Evolutionary conservation across 2,113 vertebrate species (phyloP).

Genomic region (Sarotherodon lohbergeri): DNA sequence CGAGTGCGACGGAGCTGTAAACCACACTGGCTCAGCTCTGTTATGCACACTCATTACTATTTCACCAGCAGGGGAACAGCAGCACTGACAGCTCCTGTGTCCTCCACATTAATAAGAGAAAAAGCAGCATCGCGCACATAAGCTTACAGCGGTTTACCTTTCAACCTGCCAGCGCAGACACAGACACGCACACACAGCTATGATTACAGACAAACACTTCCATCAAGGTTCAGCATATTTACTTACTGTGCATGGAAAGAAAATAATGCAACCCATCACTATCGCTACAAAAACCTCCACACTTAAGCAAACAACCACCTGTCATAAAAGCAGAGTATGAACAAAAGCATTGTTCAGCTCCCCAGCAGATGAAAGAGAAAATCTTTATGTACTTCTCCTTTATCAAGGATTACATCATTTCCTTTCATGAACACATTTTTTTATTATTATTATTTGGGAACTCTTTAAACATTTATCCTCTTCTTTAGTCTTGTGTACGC

Average conservation of each 20-base stretch:
- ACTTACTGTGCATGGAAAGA: not conserved
- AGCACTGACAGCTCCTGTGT: slow-evolving; percentile 72
- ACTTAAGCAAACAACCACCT: not conserved
- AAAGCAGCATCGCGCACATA: slow-evolving; percentile 15
- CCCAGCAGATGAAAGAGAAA: not conserved
- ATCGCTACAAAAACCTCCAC: not conserved
- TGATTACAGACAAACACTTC: not conserved
- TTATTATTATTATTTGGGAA: not conserved
- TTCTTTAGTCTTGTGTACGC: not conserved
- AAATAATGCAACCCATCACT: not conserved
- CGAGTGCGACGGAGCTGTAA: slow-evolving; percentile 49
- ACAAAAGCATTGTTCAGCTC: not conserved
- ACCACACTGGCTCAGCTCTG: slow-evolving; percentile 55
- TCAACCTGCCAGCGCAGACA: slow-evolving; percentile 37
- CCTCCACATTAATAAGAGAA: slow-evolving; percentile 69
- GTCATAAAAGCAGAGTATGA: not conserved
- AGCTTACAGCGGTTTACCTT: slow-evolving; percentile 55
- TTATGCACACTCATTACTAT: slow-evolving; percentile 76
- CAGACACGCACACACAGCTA: not conserved
- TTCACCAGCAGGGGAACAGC: slow-evolving; percentile 72
- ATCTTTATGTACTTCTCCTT: not conserved
- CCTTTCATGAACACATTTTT: not conserved
- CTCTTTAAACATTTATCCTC: not conserved
- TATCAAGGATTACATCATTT: not conserved
- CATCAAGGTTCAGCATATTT: not conserved